A percentile compares a stretch with the other conserved stretches of the same genome.
Evolutionary conservation across 2,797 vertebrate genomes (phyloP).

Genomic region (Gymnopithys bicolor): DNA sequence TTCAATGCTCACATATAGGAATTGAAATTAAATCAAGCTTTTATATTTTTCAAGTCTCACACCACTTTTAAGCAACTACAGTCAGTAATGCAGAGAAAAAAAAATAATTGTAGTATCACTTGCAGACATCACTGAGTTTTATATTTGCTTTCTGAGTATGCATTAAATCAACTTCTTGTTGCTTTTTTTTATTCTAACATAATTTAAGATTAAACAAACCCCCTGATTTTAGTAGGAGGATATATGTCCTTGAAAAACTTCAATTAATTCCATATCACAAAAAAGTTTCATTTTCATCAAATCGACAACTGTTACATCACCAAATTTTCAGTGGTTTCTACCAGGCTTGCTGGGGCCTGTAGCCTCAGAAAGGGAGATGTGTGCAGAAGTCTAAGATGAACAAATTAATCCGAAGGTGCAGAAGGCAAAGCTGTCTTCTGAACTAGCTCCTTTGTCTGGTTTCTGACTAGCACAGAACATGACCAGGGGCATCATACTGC

Average conservation of each 20-base stretch:
- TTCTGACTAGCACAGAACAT: neutral
- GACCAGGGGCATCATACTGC: too few relatives aligned
- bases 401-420: neutral
- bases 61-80: accelerated
- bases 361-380: neutral
- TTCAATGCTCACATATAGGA: neutral
- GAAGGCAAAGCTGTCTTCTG: neutral
- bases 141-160: neutral
- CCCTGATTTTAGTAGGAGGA: neutral
- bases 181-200: neutral
- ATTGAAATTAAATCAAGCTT: neutral
- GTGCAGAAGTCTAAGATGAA: neutral
- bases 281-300: neutral
- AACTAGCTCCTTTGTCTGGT: neutral
- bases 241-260: neutral
- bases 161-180: accelerated
- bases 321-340: neutral
- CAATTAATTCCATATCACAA: neutral
- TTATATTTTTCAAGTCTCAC: neutral
- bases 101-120: neutral
- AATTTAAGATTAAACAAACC: neutral
- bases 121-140: neutral
- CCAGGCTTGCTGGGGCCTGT: neutral
- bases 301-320: neutral
- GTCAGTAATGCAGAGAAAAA: neutral